These are phyloP conservation scores for Plectrocnemia conspersa DNA, from an alignment of 1,140 invertebrate species.

Conservation along the genomic window DNA sequence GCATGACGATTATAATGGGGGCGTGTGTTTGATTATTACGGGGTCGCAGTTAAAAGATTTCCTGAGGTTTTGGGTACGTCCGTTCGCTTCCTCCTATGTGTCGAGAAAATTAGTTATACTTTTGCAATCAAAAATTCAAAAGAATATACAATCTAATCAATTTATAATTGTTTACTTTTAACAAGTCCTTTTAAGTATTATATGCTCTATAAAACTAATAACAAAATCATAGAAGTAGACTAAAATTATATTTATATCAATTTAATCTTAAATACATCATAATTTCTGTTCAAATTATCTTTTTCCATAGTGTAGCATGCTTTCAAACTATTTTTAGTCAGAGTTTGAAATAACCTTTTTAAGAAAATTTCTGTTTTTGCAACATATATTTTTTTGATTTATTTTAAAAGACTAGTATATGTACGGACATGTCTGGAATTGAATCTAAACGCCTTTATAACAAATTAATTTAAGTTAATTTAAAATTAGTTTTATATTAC, in stretches of 20 bases:
- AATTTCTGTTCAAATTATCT: neutral
- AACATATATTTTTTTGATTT: neutral
- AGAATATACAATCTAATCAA: too few relatives aligned
- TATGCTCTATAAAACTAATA: neutral
- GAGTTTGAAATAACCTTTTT: neutral
- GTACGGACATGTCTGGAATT: neutral
- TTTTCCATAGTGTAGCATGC: too few relatives aligned
- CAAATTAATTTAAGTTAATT: neutral
- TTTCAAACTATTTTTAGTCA: too few relatives aligned
- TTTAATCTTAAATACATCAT: neutral
- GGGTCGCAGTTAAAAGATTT: neutral
- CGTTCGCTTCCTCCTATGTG: conserved; percentile 2
- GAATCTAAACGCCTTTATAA: neutral
- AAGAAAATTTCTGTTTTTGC: neutral
- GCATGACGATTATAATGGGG: neutral
- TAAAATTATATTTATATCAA: neutral
- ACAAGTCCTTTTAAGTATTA: too few relatives aligned
- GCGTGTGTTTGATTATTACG: neutral
- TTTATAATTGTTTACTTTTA: too few relatives aligned
- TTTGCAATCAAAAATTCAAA: neutral
- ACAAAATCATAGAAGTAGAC: neutral
- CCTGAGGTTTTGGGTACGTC: conserved; percentile 7
- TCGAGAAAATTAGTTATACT: neutral
- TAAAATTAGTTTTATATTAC: neutral
- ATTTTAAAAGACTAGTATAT: neutral